A percentile compares a stretch with the other conserved stretches of the same genome.
Evolutionary conservation across 2,888 invertebrate genomes (phyloP).

Genomic region (Herminia tarsipennalis): DNA sequence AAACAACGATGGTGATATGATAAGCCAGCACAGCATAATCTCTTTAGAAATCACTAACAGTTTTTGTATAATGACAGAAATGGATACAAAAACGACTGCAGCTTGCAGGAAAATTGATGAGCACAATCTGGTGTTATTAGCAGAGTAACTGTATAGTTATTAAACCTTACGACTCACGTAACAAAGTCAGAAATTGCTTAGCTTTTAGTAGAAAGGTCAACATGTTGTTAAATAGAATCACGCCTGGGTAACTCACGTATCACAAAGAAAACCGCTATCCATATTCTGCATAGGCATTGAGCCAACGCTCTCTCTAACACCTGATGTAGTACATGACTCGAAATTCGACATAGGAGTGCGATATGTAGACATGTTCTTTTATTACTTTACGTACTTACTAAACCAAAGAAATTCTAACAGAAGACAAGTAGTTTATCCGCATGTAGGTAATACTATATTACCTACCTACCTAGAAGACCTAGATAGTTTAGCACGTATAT

Average conservation of each 20-base stretch:
- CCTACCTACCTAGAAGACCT: no score
- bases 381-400: neutral
- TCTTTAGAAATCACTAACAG: no score
- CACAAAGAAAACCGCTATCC: constrained; percentile 18
- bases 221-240: constrained; percentile 18
- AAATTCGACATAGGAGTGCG: constrained; percentile 1
- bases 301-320: constrained; percentile 41
- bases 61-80: neutral
- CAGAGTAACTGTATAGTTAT: neutral
- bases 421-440: no score
- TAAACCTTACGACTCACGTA: neutral
- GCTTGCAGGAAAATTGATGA: no score
- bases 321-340: constrained; percentile 25
- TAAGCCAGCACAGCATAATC: no score
- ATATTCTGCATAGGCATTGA: constrained; percentile 31
- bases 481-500: no score
- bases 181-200: neutral
- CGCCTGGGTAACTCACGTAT: constrained; percentile 20
- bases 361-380: neutral
- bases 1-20: no score
- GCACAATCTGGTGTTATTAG: neutral
- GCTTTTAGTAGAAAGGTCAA: neutral
- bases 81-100: neutral
- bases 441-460: no score
- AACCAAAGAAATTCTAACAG: neutral